Evolutionary conservation across 2,888 invertebrate species (phyloP).

Genomic region (Tenodera sinensis): DNA sequence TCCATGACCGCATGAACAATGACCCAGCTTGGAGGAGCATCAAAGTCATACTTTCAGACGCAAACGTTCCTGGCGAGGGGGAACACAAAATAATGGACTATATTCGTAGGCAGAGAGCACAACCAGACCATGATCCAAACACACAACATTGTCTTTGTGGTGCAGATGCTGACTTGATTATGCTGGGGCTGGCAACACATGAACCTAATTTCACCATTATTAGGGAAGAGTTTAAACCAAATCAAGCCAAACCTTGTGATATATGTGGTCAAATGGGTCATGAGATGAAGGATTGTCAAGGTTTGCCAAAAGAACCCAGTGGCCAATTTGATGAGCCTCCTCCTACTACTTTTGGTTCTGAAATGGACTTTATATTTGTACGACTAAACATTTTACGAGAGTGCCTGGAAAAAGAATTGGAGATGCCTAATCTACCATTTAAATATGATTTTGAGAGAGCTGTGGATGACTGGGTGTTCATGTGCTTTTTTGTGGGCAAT

Average conservation of each 20-base stretch:
- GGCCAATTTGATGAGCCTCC: slow-evolving; percentile 55
- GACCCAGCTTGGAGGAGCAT: slow-evolving; percentile 94
- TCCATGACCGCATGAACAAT: slow-evolving; percentile 85
- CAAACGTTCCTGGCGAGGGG: slow-evolving; percentile 96
- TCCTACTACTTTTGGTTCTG: slow-evolving; percentile 61
- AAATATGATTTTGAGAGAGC: slow-evolving; percentile 91
- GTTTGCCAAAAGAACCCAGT: slow-evolving; percentile 58
- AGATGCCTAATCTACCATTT: slow-evolving; percentile 91
- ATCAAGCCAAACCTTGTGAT: too few relatives aligned
- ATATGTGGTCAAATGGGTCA: slow-evolving; percentile 52
- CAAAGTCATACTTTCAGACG: slow-evolving; percentile 96
- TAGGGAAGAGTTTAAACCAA: too few relatives aligned
- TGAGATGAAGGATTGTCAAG: slow-evolving; percentile 90
- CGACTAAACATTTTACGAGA: slow-evolving; percentile 90
- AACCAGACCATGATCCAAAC: too few relatives aligned
- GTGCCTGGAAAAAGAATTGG: slow-evolving; percentile 84
- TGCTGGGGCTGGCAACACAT: too few relatives aligned
- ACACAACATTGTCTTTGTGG: too few relatives aligned
- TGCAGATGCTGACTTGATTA: too few relatives aligned
- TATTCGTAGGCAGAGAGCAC: slow-evolving; percentile 81
- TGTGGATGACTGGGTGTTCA: slow-evolving; percentile 96
- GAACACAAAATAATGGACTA: slow-evolving; percentile 99
- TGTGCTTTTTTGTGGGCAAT: slow-evolving; percentile 99
- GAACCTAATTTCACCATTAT: too few relatives aligned
- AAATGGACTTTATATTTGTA: slow-evolving; percentile 88